Conservation (phyloP, 2,113 vertebrate genomes). For the Buteo buteo region DNA sequence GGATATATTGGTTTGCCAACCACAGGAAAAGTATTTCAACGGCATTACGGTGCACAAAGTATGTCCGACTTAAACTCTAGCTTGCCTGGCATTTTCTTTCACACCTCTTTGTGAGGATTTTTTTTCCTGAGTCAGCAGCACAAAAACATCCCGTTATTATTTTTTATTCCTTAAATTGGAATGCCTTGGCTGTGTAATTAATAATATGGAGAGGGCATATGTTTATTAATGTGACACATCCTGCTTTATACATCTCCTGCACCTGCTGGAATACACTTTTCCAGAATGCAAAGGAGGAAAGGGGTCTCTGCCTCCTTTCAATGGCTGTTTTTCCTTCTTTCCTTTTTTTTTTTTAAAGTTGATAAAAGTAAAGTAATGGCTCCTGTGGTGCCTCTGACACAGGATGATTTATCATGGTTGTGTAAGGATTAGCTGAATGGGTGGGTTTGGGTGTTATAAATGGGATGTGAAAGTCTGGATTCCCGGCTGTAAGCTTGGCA, state of each 20-base stretch:
- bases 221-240: not conserved
- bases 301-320: not conserved
- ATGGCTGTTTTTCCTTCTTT: not conserved
- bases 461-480: slow-evolving; percentile 6
- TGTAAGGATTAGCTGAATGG: slow-evolving; percentile 31
- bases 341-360: not conserved
- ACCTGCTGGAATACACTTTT: not conserved
- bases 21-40: not conserved
- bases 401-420: not conserved
- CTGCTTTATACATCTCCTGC: not conserved
- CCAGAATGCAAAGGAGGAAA: not conserved
- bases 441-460: slow-evolving; percentile 22
- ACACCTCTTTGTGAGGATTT: not conserved
- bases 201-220: not conserved
- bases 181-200: not conserved
- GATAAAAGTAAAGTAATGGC: not conserved
- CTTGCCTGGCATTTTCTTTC: not conserved
- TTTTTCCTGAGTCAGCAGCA: not conserved
- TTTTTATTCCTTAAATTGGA: not conserved
- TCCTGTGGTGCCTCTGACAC: not conserved
- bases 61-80: not conserved
- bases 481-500: not conserved
- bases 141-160: not conserved
- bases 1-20: not conserved
- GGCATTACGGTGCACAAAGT: not conserved